Conservation (phyloP, 2,797 vertebrate species). For the Hippopotamyrus pictus region DNA sequence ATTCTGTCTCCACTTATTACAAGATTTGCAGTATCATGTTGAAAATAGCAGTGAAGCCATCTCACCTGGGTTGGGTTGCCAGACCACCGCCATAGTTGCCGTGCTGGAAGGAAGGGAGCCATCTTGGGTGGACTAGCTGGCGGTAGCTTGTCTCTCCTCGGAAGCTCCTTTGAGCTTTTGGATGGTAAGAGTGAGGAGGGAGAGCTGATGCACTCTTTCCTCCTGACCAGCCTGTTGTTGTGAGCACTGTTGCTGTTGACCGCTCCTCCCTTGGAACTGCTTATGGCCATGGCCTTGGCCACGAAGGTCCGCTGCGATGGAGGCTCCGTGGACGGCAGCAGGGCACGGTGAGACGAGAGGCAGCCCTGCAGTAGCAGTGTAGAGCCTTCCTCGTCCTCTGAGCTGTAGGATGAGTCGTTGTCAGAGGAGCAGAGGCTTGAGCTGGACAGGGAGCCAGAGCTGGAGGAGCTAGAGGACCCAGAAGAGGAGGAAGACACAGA, state of each 20-base stretch:
- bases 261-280: constrained; percentile 61
- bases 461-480: constrained; percentile 84
- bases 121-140: constrained; percentile 80
- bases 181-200: constrained; percentile 52
- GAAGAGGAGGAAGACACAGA: constrained; percentile 87
- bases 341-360: constrained; percentile 72
- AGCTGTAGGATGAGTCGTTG: constrained; percentile 93
- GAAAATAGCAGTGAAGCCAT: not conserved
- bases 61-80: constrained; percentile 93
- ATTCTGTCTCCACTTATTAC: not conserved
- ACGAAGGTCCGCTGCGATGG: constrained; percentile 66
- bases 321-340: constrained; percentile 73
- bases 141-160: constrained; percentile 87
- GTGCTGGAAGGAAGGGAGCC: constrained; percentile 77
- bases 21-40: not conserved
- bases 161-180: constrained; percentile 75
- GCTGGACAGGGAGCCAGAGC: constrained; percentile 84
- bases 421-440: constrained; percentile 94
- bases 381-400: constrained; percentile 85
- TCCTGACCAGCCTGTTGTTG: constrained; percentile 60
- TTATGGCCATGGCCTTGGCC: constrained; percentile 61
- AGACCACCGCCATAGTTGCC: constrained; percentile 95
- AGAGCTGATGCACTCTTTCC: constrained; percentile 60
- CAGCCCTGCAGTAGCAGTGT: constrained; percentile 77
- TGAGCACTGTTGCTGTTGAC: constrained; percentile 38